Evolutionary conservation across 2,797 vertebrate species (phyloP).

Genomic region (Spinus olivaceus): DNA sequence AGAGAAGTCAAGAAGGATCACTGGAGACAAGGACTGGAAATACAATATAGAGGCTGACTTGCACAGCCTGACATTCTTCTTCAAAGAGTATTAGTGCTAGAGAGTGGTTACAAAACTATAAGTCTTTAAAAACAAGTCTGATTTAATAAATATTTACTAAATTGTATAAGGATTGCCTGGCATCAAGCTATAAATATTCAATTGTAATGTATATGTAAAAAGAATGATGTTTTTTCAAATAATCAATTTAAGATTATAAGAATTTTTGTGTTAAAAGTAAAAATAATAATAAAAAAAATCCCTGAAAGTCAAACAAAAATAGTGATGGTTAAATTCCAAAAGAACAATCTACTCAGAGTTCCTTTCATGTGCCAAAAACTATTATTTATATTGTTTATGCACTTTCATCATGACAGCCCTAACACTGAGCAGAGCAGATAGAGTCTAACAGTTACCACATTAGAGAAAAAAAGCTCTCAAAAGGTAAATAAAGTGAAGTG

Average conservation of each 20-base stretch:
- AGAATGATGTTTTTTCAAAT: slow-evolving; percentile 44
- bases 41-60: slow-evolving; percentile 30
- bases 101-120: slow-evolving; percentile 48
- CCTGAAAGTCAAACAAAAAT: slow-evolving; percentile 39
- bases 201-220: slow-evolving; percentile 35
- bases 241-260: slow-evolving; percentile 56
- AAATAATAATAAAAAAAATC: not conserved
- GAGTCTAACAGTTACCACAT: slow-evolving; percentile 59
- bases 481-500: slow-evolving; percentile 62
- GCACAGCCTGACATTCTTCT: not conserved
- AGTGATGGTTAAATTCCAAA: slow-evolving; percentile 38
- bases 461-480: slow-evolving; percentile 43
- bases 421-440: slow-evolving; percentile 64
- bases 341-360: slow-evolving; percentile 56
- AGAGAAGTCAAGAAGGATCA: slow-evolving; percentile 49
- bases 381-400: slow-evolving; percentile 69
- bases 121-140: slow-evolving; percentile 19
- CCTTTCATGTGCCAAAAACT: slow-evolving; percentile 69
- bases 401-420: slow-evolving; percentile 68
- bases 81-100: slow-evolving; percentile 26
- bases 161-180: slow-evolving; percentile 27
- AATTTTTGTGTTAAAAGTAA: slow-evolving; percentile 34
- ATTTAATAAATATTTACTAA: slow-evolving; percentile 65
- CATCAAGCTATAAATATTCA: slow-evolving; percentile 55
- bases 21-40: slow-evolving; percentile 17